Percentiles rank a stretch among this genome's conserved stretches.
phyloP scores from a whole-genome alignment of 2,113 vertebrate species.

The Semnornis frantzii region DNA sequence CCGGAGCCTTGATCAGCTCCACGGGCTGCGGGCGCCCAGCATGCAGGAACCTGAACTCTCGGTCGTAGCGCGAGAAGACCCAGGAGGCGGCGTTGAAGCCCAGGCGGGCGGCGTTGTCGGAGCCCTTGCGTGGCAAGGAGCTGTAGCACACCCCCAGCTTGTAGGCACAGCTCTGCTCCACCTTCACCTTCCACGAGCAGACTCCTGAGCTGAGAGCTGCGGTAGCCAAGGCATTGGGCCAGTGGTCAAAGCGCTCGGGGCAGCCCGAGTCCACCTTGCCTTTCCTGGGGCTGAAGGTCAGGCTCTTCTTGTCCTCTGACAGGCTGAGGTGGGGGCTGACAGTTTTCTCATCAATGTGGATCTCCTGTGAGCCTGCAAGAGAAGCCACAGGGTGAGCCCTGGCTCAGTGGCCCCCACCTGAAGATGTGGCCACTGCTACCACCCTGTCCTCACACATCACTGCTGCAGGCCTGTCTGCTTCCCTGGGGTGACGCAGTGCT shows the following conservation, averaged over 20 bases:
- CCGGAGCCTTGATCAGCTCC: conserved; percentile 76
- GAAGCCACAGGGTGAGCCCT: neutral
- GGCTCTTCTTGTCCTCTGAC: conserved; percentile 80
- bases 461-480: neutral
- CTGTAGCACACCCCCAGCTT: conserved; percentile 90
- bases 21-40: conserved; percentile 70
- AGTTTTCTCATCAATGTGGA: conserved; percentile 84
- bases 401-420: fast-evolving
- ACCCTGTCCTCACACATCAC: no score
- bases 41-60: conserved; percentile 87
- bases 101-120: conserved; percentile 80
- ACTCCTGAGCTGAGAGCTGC: conserved; percentile 78
- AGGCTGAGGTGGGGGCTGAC: conserved; percentile 85
- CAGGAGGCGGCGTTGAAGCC: conserved; percentile 88
- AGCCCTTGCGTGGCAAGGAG: conserved; percentile 86
- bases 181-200: conserved; percentile 85
- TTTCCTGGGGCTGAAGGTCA: conserved; percentile 86
- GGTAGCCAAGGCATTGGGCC: conserved; percentile 89
- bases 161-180: conserved; percentile 87
- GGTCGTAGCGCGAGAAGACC: conserved; percentile 89
- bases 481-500: fast-evolving
- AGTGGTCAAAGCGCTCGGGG: conserved; percentile 87
- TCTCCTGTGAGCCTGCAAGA: conserved; percentile 66
- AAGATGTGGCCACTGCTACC: neutral
- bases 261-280: conserved; percentile 69